A percentile compares a stretch with the other conserved stretches of the same genome.
Evolutionary conservation across 2,888 invertebrate species (phyloP).

Genomic region (Caenorhabditis sp.): DNA sequence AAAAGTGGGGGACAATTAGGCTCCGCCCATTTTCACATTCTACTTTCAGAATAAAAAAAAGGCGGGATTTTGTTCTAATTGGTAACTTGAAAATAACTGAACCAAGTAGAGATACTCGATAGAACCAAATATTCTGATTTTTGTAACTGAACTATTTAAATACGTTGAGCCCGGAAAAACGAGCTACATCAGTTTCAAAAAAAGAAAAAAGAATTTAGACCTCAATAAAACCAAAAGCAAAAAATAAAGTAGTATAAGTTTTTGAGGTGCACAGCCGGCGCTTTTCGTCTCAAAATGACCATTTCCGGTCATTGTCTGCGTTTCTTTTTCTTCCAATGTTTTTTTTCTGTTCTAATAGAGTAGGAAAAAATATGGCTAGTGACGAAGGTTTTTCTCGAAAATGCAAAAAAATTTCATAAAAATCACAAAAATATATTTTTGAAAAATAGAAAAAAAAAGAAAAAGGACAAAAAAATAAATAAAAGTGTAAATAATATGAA

Average conservation of each 20-base stretch:
- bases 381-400: not conserved
- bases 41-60: not conserved
- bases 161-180: not conserved
- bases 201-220: not conserved
- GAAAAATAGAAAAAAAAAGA: not conserved
- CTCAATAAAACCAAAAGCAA: too few species aligned
- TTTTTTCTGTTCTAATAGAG: not conserved
- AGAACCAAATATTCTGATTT: too few species aligned
- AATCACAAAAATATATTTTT: not conserved
- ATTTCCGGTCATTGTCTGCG: slow-evolving; percentile 10
- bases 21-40: slow-evolving; percentile 1
- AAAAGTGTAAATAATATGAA: slow-evolving; percentile 1
- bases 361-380: not conserved
- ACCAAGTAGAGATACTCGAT: not conserved
- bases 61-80: not conserved
- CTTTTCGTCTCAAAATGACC: slow-evolving; percentile 10
- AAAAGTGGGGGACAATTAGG: not conserved
- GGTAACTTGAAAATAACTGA: not conserved
- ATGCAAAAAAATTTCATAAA: not conserved
- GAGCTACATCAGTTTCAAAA: not conserved
- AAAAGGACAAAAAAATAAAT: not conserved
- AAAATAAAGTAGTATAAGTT: not conserved
- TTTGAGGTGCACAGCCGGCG: slow-evolving; percentile 1
- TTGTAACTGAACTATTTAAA: not conserved
- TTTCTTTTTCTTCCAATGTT: not conserved